Base-by-base conservation (phyloP, 2,113 vertebrate genomes). In the Triplophysa siluroides region DNA sequence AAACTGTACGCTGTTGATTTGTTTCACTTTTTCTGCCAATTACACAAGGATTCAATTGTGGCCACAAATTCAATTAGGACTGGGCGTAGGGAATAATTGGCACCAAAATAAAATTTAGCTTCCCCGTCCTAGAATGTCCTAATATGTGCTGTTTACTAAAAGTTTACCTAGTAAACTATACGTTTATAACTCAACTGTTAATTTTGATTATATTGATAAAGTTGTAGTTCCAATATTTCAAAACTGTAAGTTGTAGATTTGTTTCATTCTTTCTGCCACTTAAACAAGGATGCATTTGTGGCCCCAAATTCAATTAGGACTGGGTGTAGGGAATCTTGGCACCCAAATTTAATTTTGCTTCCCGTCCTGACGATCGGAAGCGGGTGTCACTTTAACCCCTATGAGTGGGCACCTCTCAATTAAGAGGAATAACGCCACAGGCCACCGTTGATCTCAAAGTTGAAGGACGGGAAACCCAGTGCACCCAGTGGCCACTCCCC, bases 351-450 rank as follows among this genome's bases (percentile, higher is more conserved):
- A 88, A 89, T 91, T 91, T 90, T 43, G 87, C 90, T 90, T 85
- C 85, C 90, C 87, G 88, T 91, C 88, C 81, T 56, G 82, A 79
- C 85, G 85, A 90, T 87, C 80, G 82, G 75, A 91, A 82, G 68
- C 78, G 61, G 78, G 85, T 78, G 76, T 83, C 83, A 83, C 87
- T 84, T 26, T 81, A 79, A 85, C 83, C 84, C 83, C 85, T 86
- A 81, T 78, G 75, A 81, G 82, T 33, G n/a, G 87, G 85, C 84
- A 85, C 78, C 85, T 89, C 91, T 90, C 89, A 90, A 90, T 92
- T 91, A 91, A 79, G 82, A 81, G 91, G 91, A 92, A 92, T 92
- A 91, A 84, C 82, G 69, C 86, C 85, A 85, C 81, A 67, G 89
- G 88, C 87, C 86, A 83, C 76, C 83, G 86, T 85, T 82, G 83